phyloP scores from a whole-genome alignment of 2,888 invertebrate genomes.

The Sicus ferrugineus region DNA sequence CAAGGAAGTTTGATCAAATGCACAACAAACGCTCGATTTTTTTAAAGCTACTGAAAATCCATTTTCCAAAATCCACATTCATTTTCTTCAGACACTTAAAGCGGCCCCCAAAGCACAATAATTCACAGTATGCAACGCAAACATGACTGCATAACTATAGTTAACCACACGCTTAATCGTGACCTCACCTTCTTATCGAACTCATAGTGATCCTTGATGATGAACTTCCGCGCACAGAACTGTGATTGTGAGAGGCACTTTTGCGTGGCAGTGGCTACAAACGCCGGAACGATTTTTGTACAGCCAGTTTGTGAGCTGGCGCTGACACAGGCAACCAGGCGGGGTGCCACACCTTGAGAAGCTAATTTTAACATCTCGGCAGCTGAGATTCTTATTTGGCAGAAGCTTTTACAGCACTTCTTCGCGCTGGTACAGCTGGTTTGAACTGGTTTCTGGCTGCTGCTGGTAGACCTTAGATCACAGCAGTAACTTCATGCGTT shows the following conservation, averaged over 20 bases:
- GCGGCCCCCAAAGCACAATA: no score
- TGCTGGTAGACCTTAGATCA: neutral
- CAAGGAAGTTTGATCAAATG: no score
- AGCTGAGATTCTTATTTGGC: neutral
- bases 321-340: constrained; percentile 48
- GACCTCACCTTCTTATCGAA: constrained; percentile 79
- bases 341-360: constrained; percentile 52
- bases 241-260: constrained; percentile 57
- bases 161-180: no score
- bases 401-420: neutral
- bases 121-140: no score
- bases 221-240: constrained; percentile 55
- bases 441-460: neutral
- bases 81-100: no score
- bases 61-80: no score
- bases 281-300: constrained; percentile 47
- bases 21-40: no score
- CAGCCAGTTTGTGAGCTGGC: constrained; percentile 49
- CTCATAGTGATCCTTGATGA: constrained; percentile 78
- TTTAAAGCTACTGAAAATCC: no score
- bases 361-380: constrained; percentile 55
- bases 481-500: no score
- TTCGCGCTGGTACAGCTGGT: neutral
- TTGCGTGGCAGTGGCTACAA: constrained; percentile 47
- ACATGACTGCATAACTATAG: no score